Conservation (phyloP, 2,888 invertebrate genomes). For the Tineola bisselliella region DNA sequence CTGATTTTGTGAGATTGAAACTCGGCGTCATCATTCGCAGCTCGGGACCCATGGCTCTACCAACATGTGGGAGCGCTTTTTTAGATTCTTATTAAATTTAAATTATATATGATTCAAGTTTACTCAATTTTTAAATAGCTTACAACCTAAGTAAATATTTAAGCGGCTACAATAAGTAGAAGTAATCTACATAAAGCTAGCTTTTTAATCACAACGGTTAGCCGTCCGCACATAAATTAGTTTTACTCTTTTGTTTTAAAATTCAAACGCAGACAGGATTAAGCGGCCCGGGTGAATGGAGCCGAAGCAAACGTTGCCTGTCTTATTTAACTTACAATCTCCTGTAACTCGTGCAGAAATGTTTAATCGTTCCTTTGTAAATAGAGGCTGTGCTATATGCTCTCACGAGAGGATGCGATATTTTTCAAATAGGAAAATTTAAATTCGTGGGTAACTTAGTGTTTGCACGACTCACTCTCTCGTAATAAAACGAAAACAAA, state of each 20-base stretch:
- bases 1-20: no score
- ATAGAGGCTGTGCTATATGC: constrained; percentile 10
- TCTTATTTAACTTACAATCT: constrained; percentile 13
- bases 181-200: constrained; percentile 13
- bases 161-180: constrained; percentile 12
- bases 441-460: background rate
- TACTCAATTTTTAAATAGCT: background rate
- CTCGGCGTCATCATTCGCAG: no score
- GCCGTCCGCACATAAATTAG: constrained; percentile 13
- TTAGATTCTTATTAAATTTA: background rate
- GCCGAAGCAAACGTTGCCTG: constrained; percentile 3
- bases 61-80: no score
- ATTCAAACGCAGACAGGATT: constrained; percentile 10
- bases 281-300: background rate
- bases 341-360: constrained; percentile 13
- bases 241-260: constrained; percentile 14
- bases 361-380: constrained; percentile 14
- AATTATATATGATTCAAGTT: background rate
- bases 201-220: constrained; percentile 11
- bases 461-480: background rate
- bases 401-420: background rate
- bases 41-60: no score
- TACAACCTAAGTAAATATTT: background rate
- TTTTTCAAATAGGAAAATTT: constrained; percentile 12
- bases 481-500: background rate